Evolutionary conservation across 1,140 invertebrate species (phyloP), one percentile per base, ranked within the genome.

Genomic region (Bradynema listronoti): DNA sequence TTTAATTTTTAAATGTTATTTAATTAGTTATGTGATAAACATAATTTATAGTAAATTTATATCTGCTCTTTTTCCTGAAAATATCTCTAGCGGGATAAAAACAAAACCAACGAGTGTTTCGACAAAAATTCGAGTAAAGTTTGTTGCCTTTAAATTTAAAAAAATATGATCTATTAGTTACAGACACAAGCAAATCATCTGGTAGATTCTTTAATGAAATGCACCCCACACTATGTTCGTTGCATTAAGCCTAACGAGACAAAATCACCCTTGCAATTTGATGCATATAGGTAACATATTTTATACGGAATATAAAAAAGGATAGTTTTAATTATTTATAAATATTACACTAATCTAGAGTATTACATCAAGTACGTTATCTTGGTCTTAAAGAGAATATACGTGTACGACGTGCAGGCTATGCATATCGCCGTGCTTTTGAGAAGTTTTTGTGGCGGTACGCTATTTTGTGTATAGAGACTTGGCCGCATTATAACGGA

Each of bases 221-320:
- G 86, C 70, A 84, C 84, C 4, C 86, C 87, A 25, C 86, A 87
- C 82, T 86, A 86, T 65, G 83, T 88, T 36, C 76, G 86, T 32
- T 88, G 87, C 72, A 87, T 88, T 57, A 88, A 88, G 74, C 87
- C 87, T 1, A 88, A 88, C 72, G 86, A 88, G 73, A 86, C 84
- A 6, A 87, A 87, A 74, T 83, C 82, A 74, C 81, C 83, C 80
- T 85, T 83, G 65, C 83, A 86, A 68, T 93, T 92, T 80, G 86
- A 92, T 63, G 83, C 86, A 9, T 71, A 80, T 7, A 79, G 84
- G 68, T 84, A 45, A 14, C 14, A 29, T 7, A 1, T 54, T 39
- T 39, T 6, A 24, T n/a, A 16, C 4, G 14, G 29, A 6, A n/a
- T n/a, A n/a, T n/a, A n/a, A n/a, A n/a, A n/a, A n/a, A n/a, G n/a